phyloP scores from a whole-genome alignment of 2,888 invertebrate genomes.

The Anticlea derivata region DNA sequence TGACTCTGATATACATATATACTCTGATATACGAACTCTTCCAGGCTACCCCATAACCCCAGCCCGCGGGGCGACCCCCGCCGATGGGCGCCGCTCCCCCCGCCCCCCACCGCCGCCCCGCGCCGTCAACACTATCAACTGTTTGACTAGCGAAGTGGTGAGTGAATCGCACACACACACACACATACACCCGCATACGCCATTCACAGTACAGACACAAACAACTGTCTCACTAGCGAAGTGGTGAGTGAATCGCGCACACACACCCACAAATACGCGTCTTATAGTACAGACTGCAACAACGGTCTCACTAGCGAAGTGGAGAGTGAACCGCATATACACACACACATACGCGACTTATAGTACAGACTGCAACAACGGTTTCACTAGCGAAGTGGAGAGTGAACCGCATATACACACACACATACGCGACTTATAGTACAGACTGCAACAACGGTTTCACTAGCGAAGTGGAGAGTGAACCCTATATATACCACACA shows the following conservation, averaged over 20 bases:
- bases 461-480: no score
- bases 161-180: no score
- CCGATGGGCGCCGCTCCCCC: constrained; percentile 66
- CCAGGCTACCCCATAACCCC: constrained; percentile 80
- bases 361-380: constrained; percentile 79
- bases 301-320: constrained; percentile 92
- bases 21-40: no score
- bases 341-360: neutral
- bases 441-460: no score
- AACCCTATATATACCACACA: no score
- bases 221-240: constrained; percentile 93
- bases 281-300: constrained; percentile 76
- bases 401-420: no score
- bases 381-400: constrained; percentile 89
- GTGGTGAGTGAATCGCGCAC: constrained; percentile 52
- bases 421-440: no score
- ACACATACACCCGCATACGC: no score
- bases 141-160: constrained; percentile 89
- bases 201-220: constrained; percentile 68
- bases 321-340: constrained; percentile 8
- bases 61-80: constrained; percentile 54
- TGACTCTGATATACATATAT: no score
- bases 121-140: constrained; percentile 86
- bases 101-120: constrained; percentile 74
- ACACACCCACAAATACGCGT: no score